These are phyloP conservation scores for Enteromius radiatus DNA, from an alignment of 2,797 vertebrate genomes.

Conservation along the genomic window DNA sequence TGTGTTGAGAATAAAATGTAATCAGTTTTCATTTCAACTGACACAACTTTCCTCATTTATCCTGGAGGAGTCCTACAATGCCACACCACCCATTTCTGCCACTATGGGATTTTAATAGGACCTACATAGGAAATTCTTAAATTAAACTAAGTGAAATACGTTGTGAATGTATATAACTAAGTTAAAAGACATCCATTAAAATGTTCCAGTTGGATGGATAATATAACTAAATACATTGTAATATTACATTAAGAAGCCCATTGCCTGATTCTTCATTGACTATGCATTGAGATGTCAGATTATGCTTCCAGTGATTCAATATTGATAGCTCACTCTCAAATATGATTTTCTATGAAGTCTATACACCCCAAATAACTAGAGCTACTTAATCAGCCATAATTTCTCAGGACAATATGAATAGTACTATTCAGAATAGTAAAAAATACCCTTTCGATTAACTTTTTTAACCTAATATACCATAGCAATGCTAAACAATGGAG, in stretches of 20 bases:
- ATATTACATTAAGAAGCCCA: background rate
- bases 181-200: background rate
- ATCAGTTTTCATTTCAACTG: slow-evolving; percentile 75
- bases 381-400: slow-evolving; percentile 17
- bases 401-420: slow-evolving; percentile 23
- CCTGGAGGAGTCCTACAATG: slow-evolving; percentile 61
- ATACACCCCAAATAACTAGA: background rate
- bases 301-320: slow-evolving; percentile 2
- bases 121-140: background rate
- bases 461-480: slow-evolving; percentile 26
- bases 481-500: slow-evolving; percentile 25
- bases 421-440: slow-evolving; percentile 34
- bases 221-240: background rate
- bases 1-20: slow-evolving; percentile 64
- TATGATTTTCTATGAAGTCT: background rate
- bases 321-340: slow-evolving; percentile 5
- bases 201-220: background rate
- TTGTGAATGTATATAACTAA: background rate
- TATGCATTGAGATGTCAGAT: background rate
- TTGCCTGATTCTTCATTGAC: background rate
- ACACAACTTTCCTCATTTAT: slow-evolving; percentile 73
- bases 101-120: background rate
- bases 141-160: too few relatives aligned
- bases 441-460: slow-evolving; percentile 42
- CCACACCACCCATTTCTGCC: slow-evolving; percentile 7